Evolutionary conservation across 2,797 vertebrate genomes (phyloP), one percentile per base, ranked within the genome.

Genomic region (Argya squamiceps): DNA sequence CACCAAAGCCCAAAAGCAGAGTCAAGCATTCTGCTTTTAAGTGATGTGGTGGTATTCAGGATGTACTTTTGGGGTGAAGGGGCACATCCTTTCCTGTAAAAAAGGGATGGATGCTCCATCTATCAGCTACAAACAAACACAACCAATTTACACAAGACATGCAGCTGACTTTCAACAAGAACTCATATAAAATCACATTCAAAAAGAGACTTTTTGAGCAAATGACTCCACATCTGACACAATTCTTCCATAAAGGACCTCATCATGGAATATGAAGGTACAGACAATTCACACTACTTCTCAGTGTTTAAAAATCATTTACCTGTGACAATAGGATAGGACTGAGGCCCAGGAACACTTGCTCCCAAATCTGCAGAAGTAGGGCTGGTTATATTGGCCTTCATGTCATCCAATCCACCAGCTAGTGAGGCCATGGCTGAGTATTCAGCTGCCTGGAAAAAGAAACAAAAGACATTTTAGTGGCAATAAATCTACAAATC

Each of bases 341-440:
- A 99, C 97, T 99, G 99, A 14, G 99, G 99, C 77, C 99, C 99
- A 0, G 99, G 98, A 82, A 99, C 99, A 0, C 98, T 98, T 14
- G 98, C 98, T 89, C 99, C 99, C 86, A 99, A 96, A 95, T 99
- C 99, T 5, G 98, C 98, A n/a, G 99, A 97, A 91, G 99, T 97
- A 15, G 99, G 98, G 97, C 99, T 99, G 95, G 98, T 98, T 98
- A 99, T 98, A 95, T 98, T 99, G 86, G 98, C 99, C 97, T 99
- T 99, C 99, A 99, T 99, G 95, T 99, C 99, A 3, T 99, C 99
- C 97, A 99, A 97, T 96, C 99, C 99, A n/a, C 99, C 99, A 52
- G 99, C 98, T 97, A 99, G 97, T 0, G 99, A 99, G 65, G 99
- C 99, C 99, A 99, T 99, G 92, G 99, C 97, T 26, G 99, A 99